Base-by-base conservation (phyloP, 2,888 invertebrate species). In the Mesodorylaimus sp. region DNA sequence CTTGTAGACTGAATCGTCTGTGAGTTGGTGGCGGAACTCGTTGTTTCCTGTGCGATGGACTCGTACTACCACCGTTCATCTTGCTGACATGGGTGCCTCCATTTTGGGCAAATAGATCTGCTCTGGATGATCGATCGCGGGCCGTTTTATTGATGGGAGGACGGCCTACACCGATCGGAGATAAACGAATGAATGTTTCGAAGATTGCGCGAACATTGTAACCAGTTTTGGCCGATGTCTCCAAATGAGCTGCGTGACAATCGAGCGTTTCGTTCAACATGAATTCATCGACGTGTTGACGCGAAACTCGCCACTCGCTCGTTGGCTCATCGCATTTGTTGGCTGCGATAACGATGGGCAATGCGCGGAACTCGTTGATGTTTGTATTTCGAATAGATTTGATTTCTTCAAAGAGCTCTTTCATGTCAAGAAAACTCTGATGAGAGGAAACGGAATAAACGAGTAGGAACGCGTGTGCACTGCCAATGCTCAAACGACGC, bases 301-400 rank as follows among this genome's bases (percentile, higher is more conserved):
- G 45, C 45, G 16, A 23, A n/a, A 5, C 23, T 29, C 10, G 21
- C 19, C 41, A 23, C 41, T 23, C 21, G n/a, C 5, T 10, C 23
- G 7, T 19, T 39, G 19, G 5, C 21, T 39, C 41, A 70, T 91
- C 91, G 55, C 79, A 77, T 71, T 89, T 89, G 68, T 89, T 89
- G 41, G 85, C 89, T 5, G 88, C 88, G 24, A 91, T 80, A 38
- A 91, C 88, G 61, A 89, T 87, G 1, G 89, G 89, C 16, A 88
- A 80, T 59, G 82, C 81, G 74, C 81, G 74, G 53, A 75, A 79
- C 10, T 13, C 16, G 10, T 32, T 32, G 10, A 32, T 16, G 10
- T 13, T 13, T 32, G 10, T n/a, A n/a, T n/a, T n/a, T n/a, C 44
- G 44, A 10, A 43, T 43, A 5, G 24, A 25, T 7, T n/a, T 10